Evolutionary conservation across 2,113 vertebrate species (phyloP).

Genomic region (Chloebia gouldiae): DNA sequence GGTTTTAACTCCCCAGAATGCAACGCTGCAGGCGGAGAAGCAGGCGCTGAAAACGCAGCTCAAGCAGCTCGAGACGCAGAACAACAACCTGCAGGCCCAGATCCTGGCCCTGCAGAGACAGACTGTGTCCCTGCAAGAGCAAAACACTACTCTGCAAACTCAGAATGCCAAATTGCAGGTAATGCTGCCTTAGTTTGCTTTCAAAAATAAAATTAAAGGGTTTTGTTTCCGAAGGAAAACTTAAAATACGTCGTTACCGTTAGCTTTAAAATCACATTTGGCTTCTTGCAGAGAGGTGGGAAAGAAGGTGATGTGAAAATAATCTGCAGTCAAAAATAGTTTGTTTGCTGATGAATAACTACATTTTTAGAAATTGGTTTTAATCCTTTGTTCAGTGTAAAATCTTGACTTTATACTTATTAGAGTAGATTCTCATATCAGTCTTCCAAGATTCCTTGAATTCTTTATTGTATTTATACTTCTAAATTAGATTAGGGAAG

Average conservation of each 20-base stretch:
- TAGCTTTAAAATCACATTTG: background rate
- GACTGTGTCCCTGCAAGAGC: constrained; percentile 91
- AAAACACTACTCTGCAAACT: constrained; percentile 93
- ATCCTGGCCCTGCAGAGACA: constrained; percentile 94
- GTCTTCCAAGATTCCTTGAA: background rate
- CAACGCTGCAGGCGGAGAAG: constrained; percentile 96
- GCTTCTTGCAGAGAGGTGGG: background rate
- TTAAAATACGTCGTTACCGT: accelerated
- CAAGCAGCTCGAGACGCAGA: constrained; percentile 94
- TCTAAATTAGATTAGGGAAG: background rate
- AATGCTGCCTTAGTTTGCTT: background rate
- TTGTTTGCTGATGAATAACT: background rate
- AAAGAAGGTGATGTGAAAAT: background rate
- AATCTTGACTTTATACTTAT: background rate
- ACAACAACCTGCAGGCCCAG: constrained; percentile 93
- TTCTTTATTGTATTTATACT: background rate
- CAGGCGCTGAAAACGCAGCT: constrained; percentile 93
- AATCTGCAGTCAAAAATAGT: background rate
- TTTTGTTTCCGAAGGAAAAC: background rate
- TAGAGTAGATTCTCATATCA: background rate
- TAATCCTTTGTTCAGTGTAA: background rate
- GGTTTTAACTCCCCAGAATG: constrained; percentile 80
- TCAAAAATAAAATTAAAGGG: background rate
- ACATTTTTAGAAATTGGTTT: background rate
- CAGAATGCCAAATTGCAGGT: constrained; percentile 99